Base-by-base conservation (phyloP, 2,113 vertebrate genomes). In the Brachyhypopomus gauderio region DNA sequence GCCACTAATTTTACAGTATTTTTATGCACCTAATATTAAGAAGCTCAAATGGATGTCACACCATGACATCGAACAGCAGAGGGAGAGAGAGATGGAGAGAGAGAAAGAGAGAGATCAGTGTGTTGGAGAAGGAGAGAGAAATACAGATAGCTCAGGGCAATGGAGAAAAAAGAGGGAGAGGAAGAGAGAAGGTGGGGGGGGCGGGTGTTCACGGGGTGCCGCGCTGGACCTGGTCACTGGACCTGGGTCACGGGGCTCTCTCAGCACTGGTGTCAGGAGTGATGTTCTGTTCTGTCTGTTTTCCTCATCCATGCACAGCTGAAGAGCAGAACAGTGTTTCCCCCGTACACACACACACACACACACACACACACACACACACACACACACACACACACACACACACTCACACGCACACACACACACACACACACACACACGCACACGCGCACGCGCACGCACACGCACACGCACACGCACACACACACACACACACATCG, bases 281-380 rank as follows among this genome's bases (percentile, higher is more conserved):
- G 45, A 79, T 67, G 25, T 80, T 73, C 34, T 17, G n/a, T 2
- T 85, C 88, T 90, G 88, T 45, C 88, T 90, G 88, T 45, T 91
- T 89, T 88, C 81, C 66, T 86, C 85, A 87, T 87, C 81, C 66
- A 66, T 45, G 3, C 69, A n/a, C 23, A 59, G 3, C 14, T 38
- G 45, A 59, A 9, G 27, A 56, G 25, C 4, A 38, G 48, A 75
- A 22, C 1, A 11, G 17, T 16, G 17, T 23, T 45, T 66, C 59
- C 76, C 30, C 56, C 19, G 22, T 75, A 23, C 34, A 30, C 20
- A n/a, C 38, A 19, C 0, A 0, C 73, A 27, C 25, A 78, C 66
- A 76, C 45, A 52, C 45, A 52, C 45, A 52, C 45, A 52, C 45
- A 11, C n/a, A n/a, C n/a, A n/a, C n/a, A n/a, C n/a, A n/a, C n/a